Evolutionary conservation across 2,888 invertebrate species (phyloP), one percentile per base, ranked within the genome.

Genomic region (Dilophus febrilis): DNA sequence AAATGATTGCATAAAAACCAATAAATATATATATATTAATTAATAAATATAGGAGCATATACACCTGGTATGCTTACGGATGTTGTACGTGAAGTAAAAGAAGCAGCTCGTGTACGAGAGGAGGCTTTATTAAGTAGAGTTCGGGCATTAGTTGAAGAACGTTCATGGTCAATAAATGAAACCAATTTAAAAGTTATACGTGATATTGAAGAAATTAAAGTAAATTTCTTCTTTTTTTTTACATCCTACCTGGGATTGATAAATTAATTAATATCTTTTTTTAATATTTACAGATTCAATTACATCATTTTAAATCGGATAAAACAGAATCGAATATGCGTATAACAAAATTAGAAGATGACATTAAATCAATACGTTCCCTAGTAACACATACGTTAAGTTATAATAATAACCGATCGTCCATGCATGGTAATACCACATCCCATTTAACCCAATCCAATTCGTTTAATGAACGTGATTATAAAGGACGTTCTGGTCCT

Each of bases 31-130:
- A n/a, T n/a, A n/a, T n/a, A 22, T 22, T 22, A 22, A 22, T 22
- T 22, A 22, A 22, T 10, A 35, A 4, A 13, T 55, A 14, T 46
- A 58, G 59, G 61, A 38, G 57, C 58, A 39, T 80, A 80, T 55
- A 72, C 74, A 13, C 80, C 80, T 2, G 80, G 80, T n/a, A 72
- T 77, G 66, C 64, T 80, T 50, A 69, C 77, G 11, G 79, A 80
- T 56, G 62, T 80, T 51, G 76, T 80, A 46, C 67, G 78, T 27
- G 80, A 80, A 61, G 76, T 80, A 14, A 65, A 79, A 36, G 80
- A 80, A 53, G 79, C 79, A 17, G 74, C 79, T 16, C 66, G 78
- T 41, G 65, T 79, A 44, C 64, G 79, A 13, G 80, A 80, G 51
- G 80, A 80, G 55, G 78, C 79, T n/a, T 58, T 80, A 44, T 67